phyloP scores from a whole-genome alignment of 2,113 vertebrate species.

The Corapipo altera region DNA sequence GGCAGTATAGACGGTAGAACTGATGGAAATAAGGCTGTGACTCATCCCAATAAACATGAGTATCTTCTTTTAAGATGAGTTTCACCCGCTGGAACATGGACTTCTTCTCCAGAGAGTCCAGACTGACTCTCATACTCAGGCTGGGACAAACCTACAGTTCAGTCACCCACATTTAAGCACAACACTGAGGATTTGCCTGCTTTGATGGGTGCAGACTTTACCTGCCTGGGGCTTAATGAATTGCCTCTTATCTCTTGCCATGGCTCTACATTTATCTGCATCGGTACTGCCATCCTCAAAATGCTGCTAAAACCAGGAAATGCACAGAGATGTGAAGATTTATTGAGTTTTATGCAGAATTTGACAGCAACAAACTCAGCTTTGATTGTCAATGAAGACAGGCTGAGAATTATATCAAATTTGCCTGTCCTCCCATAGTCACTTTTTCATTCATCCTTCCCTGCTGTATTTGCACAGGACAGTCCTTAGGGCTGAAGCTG shows the following conservation, averaged over 20 bases:
- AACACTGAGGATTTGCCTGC: background rate
- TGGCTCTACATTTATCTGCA: background rate
- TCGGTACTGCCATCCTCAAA: background rate
- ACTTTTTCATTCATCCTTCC: background rate
- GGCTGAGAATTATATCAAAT: background rate
- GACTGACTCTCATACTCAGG: accelerated
- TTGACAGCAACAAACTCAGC: background rate
- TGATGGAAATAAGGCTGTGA: background rate
- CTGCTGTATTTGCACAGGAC: background rate
- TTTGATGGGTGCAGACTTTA: background rate
- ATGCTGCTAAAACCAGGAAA: background rate
- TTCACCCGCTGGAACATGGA: background rate
- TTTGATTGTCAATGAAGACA: background rate
- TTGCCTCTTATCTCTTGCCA: background rate
- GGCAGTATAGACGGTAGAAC: background rate
- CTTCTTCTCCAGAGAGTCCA: background rate
- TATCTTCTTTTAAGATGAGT: background rate
- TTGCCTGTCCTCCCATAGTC: background rate
- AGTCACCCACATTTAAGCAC: background rate
- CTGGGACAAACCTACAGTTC: background rate
- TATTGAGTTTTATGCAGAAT: background rate
- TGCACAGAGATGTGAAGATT: background rate
- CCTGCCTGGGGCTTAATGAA: background rate
- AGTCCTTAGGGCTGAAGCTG: background rate
- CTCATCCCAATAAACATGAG: background rate